Evolutionary conservation across 2,888 invertebrate species (phyloP), one percentile per base, ranked within the genome.

Genomic region (Eutolmus rufibarbis): DNA sequence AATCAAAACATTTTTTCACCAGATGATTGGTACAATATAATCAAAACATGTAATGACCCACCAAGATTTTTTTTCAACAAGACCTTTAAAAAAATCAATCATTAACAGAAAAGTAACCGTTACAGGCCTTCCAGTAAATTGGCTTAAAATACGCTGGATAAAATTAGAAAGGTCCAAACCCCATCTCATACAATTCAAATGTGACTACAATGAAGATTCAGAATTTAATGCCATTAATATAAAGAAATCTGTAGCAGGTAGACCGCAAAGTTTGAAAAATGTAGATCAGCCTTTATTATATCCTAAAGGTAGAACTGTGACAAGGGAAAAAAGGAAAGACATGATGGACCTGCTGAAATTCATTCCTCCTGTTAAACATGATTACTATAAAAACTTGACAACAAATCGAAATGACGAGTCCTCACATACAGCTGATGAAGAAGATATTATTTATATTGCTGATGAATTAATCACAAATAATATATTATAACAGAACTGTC

Each of bases 181-280:
- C 84, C 85, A 89, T 81, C 78, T 89, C 88, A 89, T 89, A 89
- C 88, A 89, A 89, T 89, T 89, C 87, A 89, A 89, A 89, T 88
- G 86, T 89, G 89, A 89, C 87, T 89, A 57, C 89, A 90, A 89
- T 81, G 88, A 89, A 89, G 87, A 89, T 89, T 34, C 87, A 88
- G 88, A 89, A 89, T 89, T 90, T 89, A 81, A 89, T 77, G 88
- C 78, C 43, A 78, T 40, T 85, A 89, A 89, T 89, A 89, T 89
- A 86, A 89, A 87, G 84, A 89, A 89, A 88, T 88, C 87, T 89
- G 79, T 88, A 88, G 87, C 57, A 88, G 88, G 88, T 88, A 89
- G 88, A 90, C 88, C 89, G 37, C 74, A 74, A 87, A 34, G 82
- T 74, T 76, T 87, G 82, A 87, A 87, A 88, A 85, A 77, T 51